Conservation (phyloP, 2,797 vertebrate species). For the Triplophysa bombifrons region DNA sequence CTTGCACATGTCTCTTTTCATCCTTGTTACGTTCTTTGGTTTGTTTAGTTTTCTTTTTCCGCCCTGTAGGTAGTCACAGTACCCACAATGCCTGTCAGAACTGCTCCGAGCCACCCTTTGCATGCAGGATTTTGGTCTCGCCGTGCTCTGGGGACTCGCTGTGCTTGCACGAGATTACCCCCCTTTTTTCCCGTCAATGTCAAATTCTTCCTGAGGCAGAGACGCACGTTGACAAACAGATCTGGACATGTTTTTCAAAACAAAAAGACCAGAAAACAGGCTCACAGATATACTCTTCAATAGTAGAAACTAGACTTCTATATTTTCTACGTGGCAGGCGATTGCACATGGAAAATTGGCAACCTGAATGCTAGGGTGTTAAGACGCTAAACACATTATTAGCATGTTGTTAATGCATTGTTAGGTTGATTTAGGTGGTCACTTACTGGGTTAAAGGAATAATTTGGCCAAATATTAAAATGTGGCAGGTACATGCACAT, state of each 20-base stretch:
- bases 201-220: slow-evolving; percentile 16
- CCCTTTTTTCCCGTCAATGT: slow-evolving; percentile 36
- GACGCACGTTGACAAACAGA: slow-evolving; percentile 23
- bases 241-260: slow-evolving; percentile 36
- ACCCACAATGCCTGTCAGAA: slow-evolving; percentile 55
- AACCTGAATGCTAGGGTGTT: not conserved
- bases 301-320: not conserved
- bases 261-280: not conserved
- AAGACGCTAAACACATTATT: not conserved
- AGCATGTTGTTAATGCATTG: not conserved
- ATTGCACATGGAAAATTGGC: not conserved
- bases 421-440: too few species aligned
- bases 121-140: slow-evolving; percentile 21
- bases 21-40: slow-evolving; percentile 45
- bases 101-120: slow-evolving; percentile 46
- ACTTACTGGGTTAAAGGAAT: too few species aligned
- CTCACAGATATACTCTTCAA: not conserved
- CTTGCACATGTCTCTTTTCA: slow-evolving; percentile 60
- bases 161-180: slow-evolving; percentile 23
- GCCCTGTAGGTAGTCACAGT: slow-evolving; percentile 59
- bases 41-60: slow-evolving; percentile 46
- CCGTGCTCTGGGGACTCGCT: slow-evolving; percentile 2
- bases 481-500: too few species aligned
- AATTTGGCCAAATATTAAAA: not conserved
- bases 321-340: not conserved